Evolutionary conservation across 2,797 vertebrate genomes (phyloP), one percentile per base, ranked within the genome.

Genomic region (Lacerta viridis): DNA sequence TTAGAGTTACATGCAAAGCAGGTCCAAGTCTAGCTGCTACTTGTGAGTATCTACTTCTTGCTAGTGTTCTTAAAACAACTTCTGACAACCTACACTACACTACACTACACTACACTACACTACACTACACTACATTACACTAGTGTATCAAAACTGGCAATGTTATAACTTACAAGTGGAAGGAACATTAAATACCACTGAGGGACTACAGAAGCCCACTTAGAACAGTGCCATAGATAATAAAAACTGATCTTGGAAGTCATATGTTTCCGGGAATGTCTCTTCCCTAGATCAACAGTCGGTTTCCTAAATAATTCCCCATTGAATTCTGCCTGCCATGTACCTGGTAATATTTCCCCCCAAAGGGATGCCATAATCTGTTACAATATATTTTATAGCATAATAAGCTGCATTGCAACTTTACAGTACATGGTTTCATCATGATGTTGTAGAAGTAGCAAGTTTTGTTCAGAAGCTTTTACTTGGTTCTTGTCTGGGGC

Each of bases 221-320:
- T 84, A 46, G 41, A 80, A 80, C 29, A 66, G 71, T 87, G 83
- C 74, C 90, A 87, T 93, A 86, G 83, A 85, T 89, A 71, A 41
- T 13, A 87, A 83, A 80, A 90, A 91, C 81, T 87, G 91, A 90
- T 77, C 93, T 94, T 41, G 86, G 46, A 50, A 1, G 0, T 0
- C 41, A 80, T 87, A 93, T 89, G 20, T 86, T 96, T 94, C 88
- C 87, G 91, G 90, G n/a, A 90, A 18, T 71, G 79, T 81, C 5
- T 59, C 59, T 68, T 86, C 82, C 5, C 11, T 11, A 7, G 83
- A 91, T 85, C 23, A 80, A 74, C 36, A 85, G 36, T 27, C 2
- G 55, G 77, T 75, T 90, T 93, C 86, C 81, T 74, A 90, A n/a
- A 0, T 0, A 83, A 50, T 87, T 95, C 88, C 87, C 81, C 0